phyloP scores from a whole-genome alignment of 37 sponge, comb jelly and placozoan genomes.

The Aphrocallistes beatrix region DNA sequence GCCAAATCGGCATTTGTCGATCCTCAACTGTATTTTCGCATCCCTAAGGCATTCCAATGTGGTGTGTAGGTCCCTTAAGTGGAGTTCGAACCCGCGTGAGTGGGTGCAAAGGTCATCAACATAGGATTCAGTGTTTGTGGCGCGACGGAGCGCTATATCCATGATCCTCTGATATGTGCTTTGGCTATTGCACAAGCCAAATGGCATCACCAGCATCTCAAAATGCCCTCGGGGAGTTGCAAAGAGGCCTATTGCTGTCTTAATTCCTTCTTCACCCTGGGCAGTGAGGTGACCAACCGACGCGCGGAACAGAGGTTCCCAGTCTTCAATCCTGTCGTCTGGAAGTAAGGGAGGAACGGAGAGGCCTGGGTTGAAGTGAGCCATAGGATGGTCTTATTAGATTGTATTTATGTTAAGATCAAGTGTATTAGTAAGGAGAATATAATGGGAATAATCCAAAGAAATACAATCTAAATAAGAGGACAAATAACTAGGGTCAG shows the following conservation, averaged over 20 bases:
- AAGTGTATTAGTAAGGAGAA: too few species aligned
- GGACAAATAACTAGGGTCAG: too few species aligned
- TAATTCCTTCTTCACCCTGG: too few species aligned
- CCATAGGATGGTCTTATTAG: too few species aligned
- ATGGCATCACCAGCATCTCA: conserved; percentile 25
- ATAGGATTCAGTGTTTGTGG: neutral
- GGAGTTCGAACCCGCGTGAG: neutral
- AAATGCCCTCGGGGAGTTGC: conserved; percentile 16
- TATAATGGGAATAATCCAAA: too few species aligned
- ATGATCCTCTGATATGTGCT: conserved; percentile 22
- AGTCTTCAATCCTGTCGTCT: too few species aligned
- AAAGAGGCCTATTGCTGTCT: conserved; percentile 40
- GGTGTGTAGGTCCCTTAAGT: neutral
- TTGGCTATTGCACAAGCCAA: conserved; percentile 24
- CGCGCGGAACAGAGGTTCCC: too few species aligned
- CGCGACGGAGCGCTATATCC: neutral
- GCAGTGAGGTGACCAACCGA: too few species aligned
- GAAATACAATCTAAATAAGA: too few species aligned
- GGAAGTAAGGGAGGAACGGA: too few species aligned
- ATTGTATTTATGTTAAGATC: too few species aligned
- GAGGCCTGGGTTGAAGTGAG: too few species aligned
- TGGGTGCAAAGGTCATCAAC: neutral
- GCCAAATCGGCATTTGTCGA: neutral
- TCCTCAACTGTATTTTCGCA: neutral
- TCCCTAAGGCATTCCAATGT: neutral